Evolutionary conservation across 2,113 vertebrate genomes (phyloP), one percentile per base, ranked within the genome.

Genomic region (Neodontobutis hainanensis): DNA sequence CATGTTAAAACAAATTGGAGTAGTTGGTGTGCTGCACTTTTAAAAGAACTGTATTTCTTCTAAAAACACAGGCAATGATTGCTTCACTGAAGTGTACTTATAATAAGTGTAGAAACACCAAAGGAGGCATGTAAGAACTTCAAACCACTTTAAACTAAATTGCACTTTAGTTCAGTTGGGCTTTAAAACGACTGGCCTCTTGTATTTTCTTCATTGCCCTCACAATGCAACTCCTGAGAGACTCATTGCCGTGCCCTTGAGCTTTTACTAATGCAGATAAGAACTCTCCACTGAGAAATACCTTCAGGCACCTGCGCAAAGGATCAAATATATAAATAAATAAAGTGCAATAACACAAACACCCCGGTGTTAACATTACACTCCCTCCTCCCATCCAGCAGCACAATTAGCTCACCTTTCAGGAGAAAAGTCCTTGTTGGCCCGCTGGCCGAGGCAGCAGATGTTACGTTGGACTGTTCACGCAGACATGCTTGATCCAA

Each of bases 401-500:
- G 58, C 48, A 27, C 85, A 75, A 75, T 83, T 88, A 85, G 80
- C 78, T 80, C 83, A 87, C 86, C 89, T 87, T 88, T 89, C 85
- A 84, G 68, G 73, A 68, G 56, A 46, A 58, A 61, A 78, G 83
- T 65, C 82, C 67, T 55, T 5, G 52, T 79, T 61, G 76, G 84
- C 70, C 69, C 19, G 75, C 57, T 34, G 71, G 85, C 82, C 49
- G 4, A 69, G 74, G 84, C 82, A 90, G 86, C 92, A 93, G 92
- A 92, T 92, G 92, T 91, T 90, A 75, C 59, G 61, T 81, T 85
- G 85, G 83, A 72, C 87, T 32, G 82, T 78, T 90, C 88, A 87
- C 70, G 82, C 89, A 87, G 89, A 89, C 87, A 69, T 80, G 81
- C 87, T 90, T 89, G 87, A 91, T 91, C 89, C 89, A 73, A 71